phyloP scores from a whole-genome alignment of 1,140 invertebrate species.

The Drosophila murphyi region DNA sequence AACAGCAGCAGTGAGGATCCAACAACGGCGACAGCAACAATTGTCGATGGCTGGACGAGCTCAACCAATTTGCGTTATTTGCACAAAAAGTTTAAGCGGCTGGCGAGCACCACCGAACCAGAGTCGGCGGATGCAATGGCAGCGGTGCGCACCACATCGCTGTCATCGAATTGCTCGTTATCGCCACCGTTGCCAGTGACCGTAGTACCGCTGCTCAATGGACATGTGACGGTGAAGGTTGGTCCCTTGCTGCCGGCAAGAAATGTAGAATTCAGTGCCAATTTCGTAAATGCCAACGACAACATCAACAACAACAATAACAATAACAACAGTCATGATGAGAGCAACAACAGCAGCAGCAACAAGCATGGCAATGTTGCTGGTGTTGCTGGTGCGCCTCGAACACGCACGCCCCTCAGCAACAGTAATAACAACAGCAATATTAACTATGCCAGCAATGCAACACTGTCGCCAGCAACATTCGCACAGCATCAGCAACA shows the following conservation, averaged over 20 bases:
- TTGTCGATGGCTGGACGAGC: slow-evolving; percentile 43
- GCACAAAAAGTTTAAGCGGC: slow-evolving; percentile 96
- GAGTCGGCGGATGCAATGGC: slow-evolving; percentile 62
- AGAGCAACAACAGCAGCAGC: slow-evolving; percentile 77
- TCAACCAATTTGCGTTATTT: slow-evolving; percentile 91
- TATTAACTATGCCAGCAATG: slow-evolving; percentile 60
- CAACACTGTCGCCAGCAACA: slow-evolving; percentile 60
- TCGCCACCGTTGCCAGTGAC: slow-evolving; percentile 54
- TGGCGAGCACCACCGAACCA: slow-evolving; percentile 88
- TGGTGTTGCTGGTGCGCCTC: slow-evolving; percentile 24
- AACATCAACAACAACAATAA: slow-evolving; percentile 68
- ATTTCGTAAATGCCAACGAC: slow-evolving; percentile 32
- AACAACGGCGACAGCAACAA: slow-evolving; percentile 80
- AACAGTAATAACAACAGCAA: slow-evolving; percentile 41
- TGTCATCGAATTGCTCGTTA: slow-evolving; percentile 75
- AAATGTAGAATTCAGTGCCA: slow-evolving; percentile 67
- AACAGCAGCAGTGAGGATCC: slow-evolving; percentile 43
- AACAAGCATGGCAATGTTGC: slow-evolving; percentile 15
- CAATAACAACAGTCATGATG: slow-evolving; percentile 83
- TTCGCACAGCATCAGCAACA: slow-evolving; percentile 72
- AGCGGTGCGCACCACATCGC: slow-evolving; percentile 79
- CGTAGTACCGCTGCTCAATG: slow-evolving; percentile 22
- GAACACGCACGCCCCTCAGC: slow-evolving; percentile 64
- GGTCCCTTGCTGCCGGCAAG: slow-evolving; percentile 7
- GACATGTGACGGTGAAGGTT: slow-evolving; percentile 16